Percentiles rank a stretch among this genome's conserved stretches.
Evolutionary conservation across 2,888 invertebrate genomes (phyloP).

Genomic region (Aspidiotus rigidus): DNA sequence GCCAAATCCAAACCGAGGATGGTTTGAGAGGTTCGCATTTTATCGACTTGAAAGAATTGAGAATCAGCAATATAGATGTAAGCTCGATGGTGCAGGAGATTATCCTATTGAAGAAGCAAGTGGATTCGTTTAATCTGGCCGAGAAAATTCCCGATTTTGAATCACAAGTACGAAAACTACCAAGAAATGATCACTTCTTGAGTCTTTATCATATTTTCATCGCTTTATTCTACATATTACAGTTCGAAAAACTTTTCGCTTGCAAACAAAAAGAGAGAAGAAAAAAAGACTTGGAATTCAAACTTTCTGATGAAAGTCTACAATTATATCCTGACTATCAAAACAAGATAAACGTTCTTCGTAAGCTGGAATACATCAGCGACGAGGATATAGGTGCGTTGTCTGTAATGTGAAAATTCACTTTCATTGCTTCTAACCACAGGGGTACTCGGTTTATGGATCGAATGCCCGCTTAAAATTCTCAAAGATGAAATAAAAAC

Average conservation of each 20-base stretch:
- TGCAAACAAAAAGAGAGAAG: constrained; percentile 46
- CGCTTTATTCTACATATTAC: background rate
- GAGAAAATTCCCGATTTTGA: constrained; percentile 25
- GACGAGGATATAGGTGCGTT: constrained; percentile 54
- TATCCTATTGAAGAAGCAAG: background rate
- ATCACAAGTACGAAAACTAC: background rate
- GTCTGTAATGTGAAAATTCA: constrained; percentile 6
- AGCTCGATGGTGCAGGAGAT: background rate
- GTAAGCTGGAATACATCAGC: constrained; percentile 67
- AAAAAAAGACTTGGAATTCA: constrained; percentile 46
- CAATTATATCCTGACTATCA: constrained; percentile 82
- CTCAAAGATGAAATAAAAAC: too few species aligned
- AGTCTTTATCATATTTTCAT: background rate
- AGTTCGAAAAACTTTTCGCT: constrained; percentile 32
- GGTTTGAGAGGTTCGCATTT: constrained; percentile 9
- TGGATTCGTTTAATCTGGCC: constrained; percentile 1
- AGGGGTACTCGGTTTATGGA: too few species aligned
- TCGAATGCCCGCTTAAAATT: too few species aligned
- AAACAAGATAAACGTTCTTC: constrained; percentile 64
- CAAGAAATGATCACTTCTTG: background rate
- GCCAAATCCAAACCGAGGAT: background rate
- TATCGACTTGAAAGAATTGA: constrained; percentile 10
- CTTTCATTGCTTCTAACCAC: too few species aligned
- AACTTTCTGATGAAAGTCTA: constrained; percentile 61
- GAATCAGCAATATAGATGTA: constrained; percentile 12